Evolutionary conservation across 2,888 invertebrate species (phyloP).

Genomic region (Panopea generosa): DNA sequence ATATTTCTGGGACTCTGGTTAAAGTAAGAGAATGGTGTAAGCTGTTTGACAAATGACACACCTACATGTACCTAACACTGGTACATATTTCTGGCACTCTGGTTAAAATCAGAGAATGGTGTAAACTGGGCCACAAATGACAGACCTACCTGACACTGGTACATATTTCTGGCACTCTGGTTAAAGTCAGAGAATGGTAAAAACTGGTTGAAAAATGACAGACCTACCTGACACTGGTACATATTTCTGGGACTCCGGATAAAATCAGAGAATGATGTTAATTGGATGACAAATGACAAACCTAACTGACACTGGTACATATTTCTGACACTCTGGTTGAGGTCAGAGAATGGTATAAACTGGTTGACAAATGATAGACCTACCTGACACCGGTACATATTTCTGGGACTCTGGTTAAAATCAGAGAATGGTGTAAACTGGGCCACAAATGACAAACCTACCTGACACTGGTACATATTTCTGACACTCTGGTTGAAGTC

Average conservation of each 20-base stretch:
- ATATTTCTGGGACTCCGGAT: too few species aligned
- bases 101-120: conserved; percentile 98
- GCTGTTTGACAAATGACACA: conserved; percentile 93
- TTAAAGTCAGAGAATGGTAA: too few species aligned
- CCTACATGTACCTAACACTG: conserved; percentile 97
- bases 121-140: conserved; percentile 97
- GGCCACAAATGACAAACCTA: conserved; percentile 92
- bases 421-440: conserved; percentile 98
- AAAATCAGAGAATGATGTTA: too few species aligned
- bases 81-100: conserved; percentile 98
- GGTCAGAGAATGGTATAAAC: too few species aligned
- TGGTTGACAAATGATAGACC: too few species aligned
- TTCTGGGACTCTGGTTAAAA: conserved; percentile 96
- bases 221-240: too few species aligned
- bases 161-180: too few species aligned
- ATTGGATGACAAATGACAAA: too few species aligned
- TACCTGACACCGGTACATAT: conserved; percentile 99
- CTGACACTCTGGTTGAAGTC: conserved; percentile 97
- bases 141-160: too few species aligned
- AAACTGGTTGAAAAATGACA: too few species aligned
- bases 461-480: conserved; percentile 99
- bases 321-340: too few species aligned
- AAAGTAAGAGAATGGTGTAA: conserved; percentile 99
- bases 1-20: conserved; percentile 98
- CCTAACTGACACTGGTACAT: too few species aligned